Evolutionary conservation across 2,797 vertebrate genomes (phyloP), one percentile per base, ranked within the genome.

Genomic region (Notamacropus eugenii): DNA sequence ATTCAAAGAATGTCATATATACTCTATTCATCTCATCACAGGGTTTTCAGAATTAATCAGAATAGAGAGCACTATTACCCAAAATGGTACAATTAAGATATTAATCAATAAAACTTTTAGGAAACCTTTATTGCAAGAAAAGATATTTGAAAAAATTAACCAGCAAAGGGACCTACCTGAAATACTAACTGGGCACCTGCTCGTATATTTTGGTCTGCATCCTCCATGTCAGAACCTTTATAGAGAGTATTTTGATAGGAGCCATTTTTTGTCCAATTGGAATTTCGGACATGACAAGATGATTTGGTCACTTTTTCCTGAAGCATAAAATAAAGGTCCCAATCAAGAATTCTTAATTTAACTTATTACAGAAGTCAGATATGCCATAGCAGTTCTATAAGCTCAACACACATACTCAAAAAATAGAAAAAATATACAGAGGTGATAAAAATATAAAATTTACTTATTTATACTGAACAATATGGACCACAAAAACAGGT

Each of bases 131-230:
- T 4, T 46, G 22, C 11, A 0, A 46, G 22, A 46, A 82, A 27
- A 87, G 9, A 87, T 27, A 46, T 54, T 55, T 4, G 34, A 55
- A 92, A 90, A 90, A 91, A 28, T 3, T 13, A 92, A 50, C 34
- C 52, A 96, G 24, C 28, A 93, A 94, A 96, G n/a, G 54, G 29
- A 96, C 91, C 28, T 1, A 99, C 99, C 99, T 99, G 99, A 93
- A 99, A 98, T 92, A 99, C 99, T 55, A 99, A 99, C 98, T 99
- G 99, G 74, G 99, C 98, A 96, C 99, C 99, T 97, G 99, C 99
- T 97, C 98, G 98, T 97, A 99, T 99, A 92, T 99, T 99, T 98
- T 99, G 99, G 97, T 99, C 99, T 97, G 99, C 98, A 54, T 98
- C 91, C 97, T 99, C 99, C 94, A 96, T 98, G 95, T 99, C 99